A percentile compares a stretch with the other conserved stretches of the same genome.
Evolutionary conservation across 2,113 vertebrate species (phyloP).

Genomic region (Corythornis vintsioides): DNA sequence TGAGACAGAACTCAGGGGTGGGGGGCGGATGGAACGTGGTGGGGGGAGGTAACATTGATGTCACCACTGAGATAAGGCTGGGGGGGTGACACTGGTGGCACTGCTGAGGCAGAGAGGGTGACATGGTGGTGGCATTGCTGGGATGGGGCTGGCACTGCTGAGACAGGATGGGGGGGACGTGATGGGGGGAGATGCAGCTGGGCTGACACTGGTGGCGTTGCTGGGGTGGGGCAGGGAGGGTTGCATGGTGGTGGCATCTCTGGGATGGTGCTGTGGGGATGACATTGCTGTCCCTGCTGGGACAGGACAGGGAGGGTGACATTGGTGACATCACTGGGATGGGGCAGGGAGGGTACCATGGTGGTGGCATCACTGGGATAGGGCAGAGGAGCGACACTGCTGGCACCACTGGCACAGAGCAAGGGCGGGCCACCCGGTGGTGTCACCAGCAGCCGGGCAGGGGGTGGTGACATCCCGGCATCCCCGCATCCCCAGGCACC

Average conservation of each 20-base stretch:
- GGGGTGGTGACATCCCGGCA: background rate
- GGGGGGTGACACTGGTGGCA: background rate
- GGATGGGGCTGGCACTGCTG: background rate
- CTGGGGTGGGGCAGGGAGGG: too few species aligned
- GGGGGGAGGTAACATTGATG: background rate
- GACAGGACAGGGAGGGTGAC: background rate
- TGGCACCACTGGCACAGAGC: background rate
- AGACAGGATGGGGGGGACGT: background rate
- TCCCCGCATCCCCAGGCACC: constrained; percentile 76
- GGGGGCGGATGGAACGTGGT: background rate
- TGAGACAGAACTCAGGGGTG: too few species aligned
- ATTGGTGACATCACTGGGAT: background rate
- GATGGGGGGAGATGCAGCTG: too few species aligned
- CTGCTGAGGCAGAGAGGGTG: background rate
- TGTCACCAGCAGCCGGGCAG: background rate
- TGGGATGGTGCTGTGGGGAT: background rate
- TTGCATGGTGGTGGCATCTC: background rate
- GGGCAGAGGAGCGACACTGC: background rate
- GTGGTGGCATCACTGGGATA: background rate
- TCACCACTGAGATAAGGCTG: accelerated
- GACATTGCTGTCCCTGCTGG: background rate
- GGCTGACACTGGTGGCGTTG: background rate
- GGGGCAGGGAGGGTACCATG: too few species aligned
- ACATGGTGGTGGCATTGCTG: background rate
- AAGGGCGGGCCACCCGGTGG: background rate